Evolutionary conservation across 2,888 invertebrate species (phyloP), one percentile per base, ranked within the genome.

Genomic region (Gastrophysa polygoni): DNA sequence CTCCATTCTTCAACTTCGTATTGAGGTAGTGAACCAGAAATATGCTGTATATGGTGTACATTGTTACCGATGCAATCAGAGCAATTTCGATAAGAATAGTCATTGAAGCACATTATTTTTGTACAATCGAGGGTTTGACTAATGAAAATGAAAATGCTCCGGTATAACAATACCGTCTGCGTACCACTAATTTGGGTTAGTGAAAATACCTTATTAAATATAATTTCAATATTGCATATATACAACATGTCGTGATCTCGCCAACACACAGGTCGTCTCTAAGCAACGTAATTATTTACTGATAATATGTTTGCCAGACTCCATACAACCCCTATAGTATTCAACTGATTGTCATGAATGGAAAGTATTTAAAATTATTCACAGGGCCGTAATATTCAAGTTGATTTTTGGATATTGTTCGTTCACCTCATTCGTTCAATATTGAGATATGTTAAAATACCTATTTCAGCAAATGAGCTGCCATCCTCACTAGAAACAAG

Each of bases 171-270:
- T 38, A 38, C 38, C n/a, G 11, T 38, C 3, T 14, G 14, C 14
- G 14, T 14, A 38, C 4, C 24, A 14, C 38, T 38, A 14, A 38
- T 38, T 38, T 38, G 38, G 38, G 14, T 38, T n/a, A 38, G 61
- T 56, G 56, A 51, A 18, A 51, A 11, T 49, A 49, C 17, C 51
- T 21, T 14, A 51, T 51, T 32, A 51, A 56, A 46, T 47, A 11
- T 47, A 46, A 47, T 56, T 57, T 57, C 10, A 57, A 57, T 57
- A 57, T 11, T 11, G 38, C 34, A 20, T 24, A 29, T 18, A 18
- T 21, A 34, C 47, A 48, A 24, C 48, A 57, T 34, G 34, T 57
- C 57, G 57, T 57, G 57, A 16, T 48, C 46, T 14, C 3, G 38
- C 32, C 2, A 29, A 28, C 16, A 46, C 32, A 29, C 28, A 47